Evolutionary conservation across 2,113 vertebrate species (phyloP), one percentile per base, ranked within the genome.

Genomic region (Sorex araneus): DNA sequence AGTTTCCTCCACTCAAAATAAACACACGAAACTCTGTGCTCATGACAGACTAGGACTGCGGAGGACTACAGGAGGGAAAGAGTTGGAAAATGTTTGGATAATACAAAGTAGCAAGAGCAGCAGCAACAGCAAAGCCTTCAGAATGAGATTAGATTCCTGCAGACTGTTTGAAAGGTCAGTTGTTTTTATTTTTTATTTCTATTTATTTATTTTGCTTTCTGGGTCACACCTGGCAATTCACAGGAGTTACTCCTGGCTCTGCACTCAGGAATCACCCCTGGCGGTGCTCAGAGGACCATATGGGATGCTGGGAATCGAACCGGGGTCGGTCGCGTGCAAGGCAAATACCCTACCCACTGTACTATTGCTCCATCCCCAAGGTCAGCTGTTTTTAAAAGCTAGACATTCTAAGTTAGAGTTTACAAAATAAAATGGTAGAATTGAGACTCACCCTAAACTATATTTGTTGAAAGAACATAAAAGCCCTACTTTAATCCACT

Each of bases 381-480:
- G 40, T 7, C 40, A 4, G 9, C 57, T 75, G 34, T 71, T 71
- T 12, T 10, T 43, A 63, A 95, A 69, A 74, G 64, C 69, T 63
- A 71, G 63, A 50, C 32, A 83, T 80, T 47, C 64, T 15, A 77
- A 82, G 54, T 71, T 85, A 87, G 60, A 88, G 88, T 50, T 87
- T 63, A 57, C 54, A 67, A 66, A 74, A 43, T 76, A 67, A 95
- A 69, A 90, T 1, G 11, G 73, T 67, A 70, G 73, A 89, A 34
- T 73, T 21, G 47, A 92, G 85, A 74, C 27, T 71, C 63, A 77
- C 54, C 90, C 88, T 50, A 11, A 95, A 89, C 64, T 83, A 87
- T 87, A 19, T 69, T 64, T 63, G 23, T 34, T 54, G 57, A 73
- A 82, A 54, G 66, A 75, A 89, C 19, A 63, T 8, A 81, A 63